These are phyloP conservation scores for Notospermus geniculatus DNA, from an alignment of 1,140 invertebrate species.

Conservation along the genomic window DNA sequence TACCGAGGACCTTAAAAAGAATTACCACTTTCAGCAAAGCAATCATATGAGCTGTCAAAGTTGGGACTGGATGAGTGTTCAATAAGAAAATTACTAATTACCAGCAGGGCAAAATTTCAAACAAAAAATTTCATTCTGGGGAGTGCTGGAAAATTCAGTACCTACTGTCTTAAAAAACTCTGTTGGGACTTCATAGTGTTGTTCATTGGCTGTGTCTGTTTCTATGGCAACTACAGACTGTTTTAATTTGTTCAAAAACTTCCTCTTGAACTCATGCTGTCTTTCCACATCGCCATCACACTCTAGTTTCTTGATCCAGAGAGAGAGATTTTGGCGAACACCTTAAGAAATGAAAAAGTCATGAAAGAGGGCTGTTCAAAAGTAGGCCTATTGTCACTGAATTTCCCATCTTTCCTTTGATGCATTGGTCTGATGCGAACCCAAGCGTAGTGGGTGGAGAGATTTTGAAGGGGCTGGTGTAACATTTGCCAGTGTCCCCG, in stretches of 20 bases:
- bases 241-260: constrained; percentile 33
- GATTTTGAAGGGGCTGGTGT: too few species aligned
- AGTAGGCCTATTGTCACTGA: too few species aligned
- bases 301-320: constrained; percentile 39
- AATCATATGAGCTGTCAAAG: too few species aligned
- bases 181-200: constrained; percentile 49
- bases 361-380: constrained; percentile 14
- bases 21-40: neutral
- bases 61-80: too few species aligned
- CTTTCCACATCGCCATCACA: constrained; percentile 43
- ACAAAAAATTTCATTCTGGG: too few species aligned
- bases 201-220: constrained; percentile 46
- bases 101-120: too few species aligned
- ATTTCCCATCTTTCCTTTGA: too few species aligned
- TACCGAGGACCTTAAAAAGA: constrained; percentile 34
- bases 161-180: constrained; percentile 42
- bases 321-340: constrained; percentile 31
- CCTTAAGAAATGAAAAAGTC: constrained; percentile 21
- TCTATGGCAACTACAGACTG: constrained; percentile 41
- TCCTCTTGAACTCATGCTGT: constrained; percentile 41
- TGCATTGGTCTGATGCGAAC: too few species aligned
- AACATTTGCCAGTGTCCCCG: too few species aligned
- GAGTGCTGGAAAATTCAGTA: too few species aligned
- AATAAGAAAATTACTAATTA: too few species aligned
- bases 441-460: too few species aligned